phyloP scores from a whole-genome alignment of 2,113 vertebrate species.

The Thamnaconus septentrionalis region DNA sequence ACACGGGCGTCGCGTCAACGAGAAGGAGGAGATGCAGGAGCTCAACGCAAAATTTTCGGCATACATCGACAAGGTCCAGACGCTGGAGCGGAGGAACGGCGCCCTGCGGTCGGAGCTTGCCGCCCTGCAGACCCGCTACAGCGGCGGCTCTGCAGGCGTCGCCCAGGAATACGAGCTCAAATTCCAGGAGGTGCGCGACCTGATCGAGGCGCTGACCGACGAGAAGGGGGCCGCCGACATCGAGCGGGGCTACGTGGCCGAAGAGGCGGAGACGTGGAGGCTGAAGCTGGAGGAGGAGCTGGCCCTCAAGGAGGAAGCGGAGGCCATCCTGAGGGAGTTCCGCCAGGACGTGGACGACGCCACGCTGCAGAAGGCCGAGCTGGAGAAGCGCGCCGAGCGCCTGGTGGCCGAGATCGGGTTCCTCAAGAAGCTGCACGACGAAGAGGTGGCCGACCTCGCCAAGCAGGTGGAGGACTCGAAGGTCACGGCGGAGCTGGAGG shows the following conservation, averaged over 20 bases:
- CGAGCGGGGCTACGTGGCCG: constrained; percentile 67
- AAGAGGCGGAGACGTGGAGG: constrained; percentile 73
- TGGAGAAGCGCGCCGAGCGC: constrained; percentile 71
- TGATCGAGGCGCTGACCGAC: constrained; percentile 77
- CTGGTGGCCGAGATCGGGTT: constrained; percentile 74
- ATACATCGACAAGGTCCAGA: constrained; percentile 81
- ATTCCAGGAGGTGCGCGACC: constrained; percentile 75
- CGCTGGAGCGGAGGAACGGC: constrained; percentile 73
- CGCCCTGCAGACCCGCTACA: constrained; percentile 62
- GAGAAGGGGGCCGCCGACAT: constrained; percentile 75
- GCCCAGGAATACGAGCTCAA: constrained; percentile 75
- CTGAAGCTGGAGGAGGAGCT: constrained; percentile 79
- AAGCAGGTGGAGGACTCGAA: constrained; percentile 77
- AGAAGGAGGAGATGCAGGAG: constrained; percentile 82
- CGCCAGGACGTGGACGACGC: constrained; percentile 78
- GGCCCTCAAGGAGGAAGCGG: constrained; percentile 78
- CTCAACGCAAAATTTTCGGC: constrained; percentile 77
- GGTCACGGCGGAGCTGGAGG: constrained; percentile 65
- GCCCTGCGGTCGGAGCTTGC: constrained; percentile 54
- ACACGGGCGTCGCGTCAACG: constrained; percentile 70
- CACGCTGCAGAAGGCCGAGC: constrained; percentile 76
- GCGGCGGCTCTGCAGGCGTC: constrained; percentile 63
- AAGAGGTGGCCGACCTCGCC: constrained; percentile 74
- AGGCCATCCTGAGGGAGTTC: constrained; percentile 79
- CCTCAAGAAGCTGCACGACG: constrained; percentile 75